phyloP scores from a whole-genome alignment of 2,113 vertebrate genomes.

The Brachyhypopomus occidentalis region DNA sequence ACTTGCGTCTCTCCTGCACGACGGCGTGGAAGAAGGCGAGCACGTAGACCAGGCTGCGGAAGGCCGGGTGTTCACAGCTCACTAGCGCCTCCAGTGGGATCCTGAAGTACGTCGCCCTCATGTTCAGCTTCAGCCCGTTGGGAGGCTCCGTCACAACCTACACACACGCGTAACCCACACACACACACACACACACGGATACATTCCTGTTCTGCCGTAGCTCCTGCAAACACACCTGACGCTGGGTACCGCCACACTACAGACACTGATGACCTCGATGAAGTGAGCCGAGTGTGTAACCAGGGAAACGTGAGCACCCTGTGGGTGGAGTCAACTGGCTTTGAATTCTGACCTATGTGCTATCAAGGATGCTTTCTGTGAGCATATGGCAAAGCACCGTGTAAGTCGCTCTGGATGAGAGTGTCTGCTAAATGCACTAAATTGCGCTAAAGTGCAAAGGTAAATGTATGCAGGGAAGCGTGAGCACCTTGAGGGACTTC shows the following conservation, averaged over 20 bases:
- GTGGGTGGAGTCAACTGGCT: neutral
- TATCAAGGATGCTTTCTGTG: no score
- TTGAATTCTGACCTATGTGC: no score
- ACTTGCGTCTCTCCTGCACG: conserved; percentile 94
- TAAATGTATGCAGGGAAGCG: neutral
- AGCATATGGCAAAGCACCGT: no score
- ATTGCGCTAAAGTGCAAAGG: no score
- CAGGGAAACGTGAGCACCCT: no score
- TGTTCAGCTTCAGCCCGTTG: conserved; percentile 92
- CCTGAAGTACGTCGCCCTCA: conserved; percentile 91
- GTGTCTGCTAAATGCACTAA: no score
- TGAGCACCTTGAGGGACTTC: conserved; percentile 87
- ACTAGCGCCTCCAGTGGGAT: conserved; percentile 78
- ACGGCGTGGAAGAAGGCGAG: conserved; percentile 95
- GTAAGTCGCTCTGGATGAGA: no score
- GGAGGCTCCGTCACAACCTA: conserved; percentile 96
- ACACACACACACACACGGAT: neutral
- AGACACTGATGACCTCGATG: no score
- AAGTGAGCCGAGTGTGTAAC: no score
- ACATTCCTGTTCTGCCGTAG: no score
- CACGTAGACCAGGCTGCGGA: conserved; percentile 86
- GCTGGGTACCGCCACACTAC: no score
- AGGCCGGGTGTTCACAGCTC: conserved; percentile 83
- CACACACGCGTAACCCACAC: neutral
- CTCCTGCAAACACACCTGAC: neutral